These are phyloP conservation scores for Sardinella longiceps DNA, from an alignment of 2,797 vertebrate species.

Conservation along the genomic window DNA sequence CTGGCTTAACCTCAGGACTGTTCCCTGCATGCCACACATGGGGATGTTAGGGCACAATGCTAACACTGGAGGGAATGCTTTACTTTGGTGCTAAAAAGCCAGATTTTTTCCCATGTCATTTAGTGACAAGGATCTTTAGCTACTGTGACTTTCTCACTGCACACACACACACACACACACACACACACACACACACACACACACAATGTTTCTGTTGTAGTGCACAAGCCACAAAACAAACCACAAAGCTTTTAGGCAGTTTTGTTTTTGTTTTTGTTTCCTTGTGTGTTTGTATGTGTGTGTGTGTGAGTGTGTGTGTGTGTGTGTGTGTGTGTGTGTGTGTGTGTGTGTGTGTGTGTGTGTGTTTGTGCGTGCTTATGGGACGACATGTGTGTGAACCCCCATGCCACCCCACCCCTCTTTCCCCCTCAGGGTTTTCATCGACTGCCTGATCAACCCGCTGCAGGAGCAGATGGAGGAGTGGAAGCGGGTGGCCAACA, in stretches of 20 bases:
- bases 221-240: not conserved
- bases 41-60: constrained; percentile 2
- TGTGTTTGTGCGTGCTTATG: not conserved
- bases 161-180: not conserved
- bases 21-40: constrained; percentile 15
- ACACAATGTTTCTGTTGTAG: not conserved
- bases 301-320: too few species aligned
- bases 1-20: not conserved
- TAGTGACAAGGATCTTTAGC: not conserved
- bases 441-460: constrained; percentile 95
- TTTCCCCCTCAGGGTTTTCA: constrained; percentile 82
- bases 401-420: too few species aligned
- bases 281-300: too few species aligned
- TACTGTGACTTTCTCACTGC: not conserved
- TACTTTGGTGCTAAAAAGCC: constrained; percentile 22
- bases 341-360: too few species aligned
- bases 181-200: too few species aligned
- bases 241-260: not conserved
- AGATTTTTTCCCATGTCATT: constrained; percentile 16
- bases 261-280: too few species aligned
- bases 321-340: too few species aligned
- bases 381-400: not conserved
- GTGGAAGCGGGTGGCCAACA: constrained; percentile 95
- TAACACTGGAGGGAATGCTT: constrained; percentile 10
- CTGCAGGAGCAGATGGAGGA: constrained; percentile 99